Evolutionary conservation across 2,113 vertebrate genomes (phyloP), one percentile per base, ranked within the genome.

Genomic region (Pseudopodoces humilis): DNA sequence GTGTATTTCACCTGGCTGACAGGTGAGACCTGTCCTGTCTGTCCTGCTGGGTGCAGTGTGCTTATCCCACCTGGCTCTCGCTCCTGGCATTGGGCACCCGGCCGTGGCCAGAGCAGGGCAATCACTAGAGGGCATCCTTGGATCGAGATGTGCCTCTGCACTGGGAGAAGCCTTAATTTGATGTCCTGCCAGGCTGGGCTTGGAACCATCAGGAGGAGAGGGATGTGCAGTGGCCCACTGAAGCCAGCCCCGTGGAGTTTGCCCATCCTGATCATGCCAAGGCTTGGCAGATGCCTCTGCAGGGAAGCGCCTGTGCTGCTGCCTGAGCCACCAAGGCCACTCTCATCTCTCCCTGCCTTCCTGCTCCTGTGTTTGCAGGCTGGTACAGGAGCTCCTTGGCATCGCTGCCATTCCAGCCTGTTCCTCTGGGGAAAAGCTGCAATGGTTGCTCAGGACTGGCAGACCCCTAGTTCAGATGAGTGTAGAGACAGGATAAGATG

Each of bases 51-150:
- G n/a, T 3, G 1, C 58, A 37, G 55, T 28, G 58, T 47, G 64
- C 35, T 85, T 37, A 0, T 8, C 44, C 53, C 41, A 7, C 31
- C 41, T 7, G 2, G 9, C 39, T 59, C 43, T 78, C 0, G 0
- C 59, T 58, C 7, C 59, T 47, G 78, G 21, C 55, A 8, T 27
- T 0, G 0, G 67, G 50, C 47, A 50, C 52, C 35, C 3, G 1
- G 39, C 39, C 0, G 1, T 43, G 49, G 39, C 78, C 7, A 0
- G 44, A 76, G 55, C 86, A 87, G 93, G 94, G 94, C 90, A 96
- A 94, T 77, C 96, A 96, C 93, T 96, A 96, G 96, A 94, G 95
- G 96, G 95, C 94, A 95, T 93, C 93, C 88, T 86, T 86, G 83
- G 88, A 81, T 92, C 4, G 13, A 71, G 81, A 88, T 88, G 92